A percentile compares a stretch with the other conserved stretches of the same genome.
phyloP scores from a whole-genome alignment of 2,113 vertebrate species.

The Mola mola region DNA sequence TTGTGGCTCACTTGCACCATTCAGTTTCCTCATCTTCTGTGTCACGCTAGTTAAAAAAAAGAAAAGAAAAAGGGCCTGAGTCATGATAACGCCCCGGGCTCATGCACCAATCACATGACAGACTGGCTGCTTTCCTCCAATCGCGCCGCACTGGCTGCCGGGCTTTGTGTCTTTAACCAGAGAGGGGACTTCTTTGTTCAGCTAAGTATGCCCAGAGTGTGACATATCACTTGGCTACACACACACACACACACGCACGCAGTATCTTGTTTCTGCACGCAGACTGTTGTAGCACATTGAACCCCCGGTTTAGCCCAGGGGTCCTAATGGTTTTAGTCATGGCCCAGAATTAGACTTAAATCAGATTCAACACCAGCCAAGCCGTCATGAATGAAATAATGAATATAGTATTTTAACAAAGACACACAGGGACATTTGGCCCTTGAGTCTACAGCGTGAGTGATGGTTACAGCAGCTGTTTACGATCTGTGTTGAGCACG shows the following conservation, averaged over 20 bases:
- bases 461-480: no score
- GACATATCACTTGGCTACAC: slow-evolving; percentile 60
- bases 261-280: slow-evolving; percentile 23
- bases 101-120: slow-evolving; percentile 62
- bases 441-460: no score
- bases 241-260: slow-evolving; percentile 12
- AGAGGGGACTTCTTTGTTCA: slow-evolving; percentile 67
- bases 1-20: not conserved
- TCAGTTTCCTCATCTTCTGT: slow-evolving; percentile 6
- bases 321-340: slow-evolving; percentile 65
- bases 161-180: slow-evolving; percentile 35
- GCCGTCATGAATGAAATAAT: slow-evolving; percentile 9
- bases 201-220: slow-evolving; percentile 65
- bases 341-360: slow-evolving; percentile 49
- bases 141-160: not conserved
- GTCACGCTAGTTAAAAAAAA: no score
- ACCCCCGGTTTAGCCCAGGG: slow-evolving; percentile 42
- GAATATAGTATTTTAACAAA: slow-evolving; percentile 6
- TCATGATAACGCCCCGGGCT: slow-evolving; percentile 55
- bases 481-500: no score
- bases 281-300: slow-evolving; percentile 15
- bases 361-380: slow-evolving; percentile 32
- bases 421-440: not conserved
- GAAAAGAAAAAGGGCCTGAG: slow-evolving; percentile 66
- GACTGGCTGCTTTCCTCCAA: slow-evolving; percentile 47